Base-by-base conservation (phyloP, 2,113 vertebrate species). In the Odobenus rosmarus region DNA sequence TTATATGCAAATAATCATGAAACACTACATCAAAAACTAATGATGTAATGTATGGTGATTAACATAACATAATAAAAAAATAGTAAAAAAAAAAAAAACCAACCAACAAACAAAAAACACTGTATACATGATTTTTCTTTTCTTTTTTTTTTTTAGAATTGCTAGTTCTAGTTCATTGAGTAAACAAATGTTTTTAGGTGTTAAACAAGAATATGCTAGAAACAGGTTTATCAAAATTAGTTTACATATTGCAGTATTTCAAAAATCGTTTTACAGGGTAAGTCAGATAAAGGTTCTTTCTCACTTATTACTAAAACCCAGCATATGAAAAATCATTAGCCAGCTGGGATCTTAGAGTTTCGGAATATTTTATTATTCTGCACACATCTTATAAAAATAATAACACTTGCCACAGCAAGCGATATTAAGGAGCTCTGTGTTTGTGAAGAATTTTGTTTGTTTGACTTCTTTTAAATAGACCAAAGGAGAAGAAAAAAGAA, bases 81-180 rank as follows among this genome's bases (percentile, higher is more conserved):
- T 46, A 46, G 46, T 46, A 46, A 46, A 46, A 46, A 46, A 42
- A 46, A 42, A 46, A 46, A 46, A 46, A 95, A 69, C 0, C 71
- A 93, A 42, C 71, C 72, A 36, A 10, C 28, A 61, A 76, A 53
- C 9, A 46, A 24, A 79, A 85, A 92, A 15, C 1, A 33, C 16
- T n/a, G 11, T 21, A 3, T 53, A 83, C 82, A 55, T 94, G 10
- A 83, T 61, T 62, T 39, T 39, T 39, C 39, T 39, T 39, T 39
- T 46, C 46, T 46, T 46, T 46, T 46, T 90, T 97, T 93, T 81
- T 93, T 96, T 86, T 57, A 88, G 51, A 91, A 49, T 79, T 71
- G 8, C 10, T 86, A 81, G 19, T 93, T 93, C 24, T 85, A 36
- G 18, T 61, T 90, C 49, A 92, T 49, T 93, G 14, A 69, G 86